phyloP scores from a whole-genome alignment of 2,888 invertebrate species.

The Cryptocephalus moraei region DNA sequence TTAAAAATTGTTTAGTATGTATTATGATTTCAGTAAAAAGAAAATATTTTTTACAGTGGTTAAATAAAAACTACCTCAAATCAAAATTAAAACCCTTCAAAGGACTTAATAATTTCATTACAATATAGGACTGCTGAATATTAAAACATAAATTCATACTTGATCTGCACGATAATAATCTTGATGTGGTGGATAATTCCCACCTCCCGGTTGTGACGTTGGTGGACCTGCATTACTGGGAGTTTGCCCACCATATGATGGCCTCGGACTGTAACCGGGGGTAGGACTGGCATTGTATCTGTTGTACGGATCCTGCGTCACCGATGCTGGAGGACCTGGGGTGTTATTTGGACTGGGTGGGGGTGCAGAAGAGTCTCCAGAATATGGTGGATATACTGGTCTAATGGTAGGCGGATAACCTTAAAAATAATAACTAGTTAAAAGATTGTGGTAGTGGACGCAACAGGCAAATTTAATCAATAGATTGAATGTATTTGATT shows the following conservation, averaged over 20 bases:
- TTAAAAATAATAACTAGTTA: neutral
- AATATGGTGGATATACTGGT: slow-evolving; percentile 68
- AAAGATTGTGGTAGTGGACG: too few relatives aligned
- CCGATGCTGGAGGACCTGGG: slow-evolving; percentile 26
- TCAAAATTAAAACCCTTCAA: too few relatives aligned
- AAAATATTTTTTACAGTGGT: too few relatives aligned
- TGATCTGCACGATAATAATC: slow-evolving; percentile 46
- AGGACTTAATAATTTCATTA: too few relatives aligned
- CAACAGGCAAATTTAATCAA: too few relatives aligned
- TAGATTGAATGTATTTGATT: too few relatives aligned
- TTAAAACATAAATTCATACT: slow-evolving; percentile 7
- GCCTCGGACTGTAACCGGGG: slow-evolving; percentile 31
- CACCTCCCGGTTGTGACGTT: slow-evolving; percentile 37
- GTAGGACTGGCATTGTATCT: slow-evolving; percentile 31
- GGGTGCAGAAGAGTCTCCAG: slow-evolving; percentile 37
- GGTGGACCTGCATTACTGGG: slow-evolving; percentile 38
- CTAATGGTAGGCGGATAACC: slow-evolving; percentile 55
- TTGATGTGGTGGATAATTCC: slow-evolving; percentile 41
- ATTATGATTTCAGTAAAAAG: too few relatives aligned
- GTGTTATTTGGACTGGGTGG: slow-evolving; percentile 29
- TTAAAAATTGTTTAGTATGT: too few relatives aligned
- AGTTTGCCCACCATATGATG: slow-evolving; percentile 32
- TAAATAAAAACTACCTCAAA: too few relatives aligned
- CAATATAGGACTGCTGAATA: too few relatives aligned
- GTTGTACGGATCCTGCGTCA: slow-evolving; percentile 34